phyloP scores from a whole-genome alignment of 1,140 invertebrate species.

The Adoxophyes honmai region DNA sequence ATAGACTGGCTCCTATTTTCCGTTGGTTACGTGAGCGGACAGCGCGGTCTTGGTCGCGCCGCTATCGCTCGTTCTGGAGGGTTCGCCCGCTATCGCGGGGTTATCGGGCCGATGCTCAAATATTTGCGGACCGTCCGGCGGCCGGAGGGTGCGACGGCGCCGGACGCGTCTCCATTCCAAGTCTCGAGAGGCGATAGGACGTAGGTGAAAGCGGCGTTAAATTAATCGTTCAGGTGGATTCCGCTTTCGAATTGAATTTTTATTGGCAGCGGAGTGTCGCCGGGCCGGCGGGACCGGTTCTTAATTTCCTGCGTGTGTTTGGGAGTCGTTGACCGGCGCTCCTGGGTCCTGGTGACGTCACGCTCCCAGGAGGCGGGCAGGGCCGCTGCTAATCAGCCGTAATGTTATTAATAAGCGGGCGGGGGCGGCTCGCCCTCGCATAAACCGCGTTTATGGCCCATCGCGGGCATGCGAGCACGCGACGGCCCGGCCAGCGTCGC shows the following conservation, averaged over 20 bases:
- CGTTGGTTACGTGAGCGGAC: no score
- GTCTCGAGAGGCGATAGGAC: slow-evolving; percentile 21
- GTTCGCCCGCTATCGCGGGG: background rate
- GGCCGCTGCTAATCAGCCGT: slow-evolving; percentile 41
- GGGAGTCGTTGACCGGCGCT: slow-evolving; percentile 68
- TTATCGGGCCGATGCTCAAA: slow-evolving; percentile 17
- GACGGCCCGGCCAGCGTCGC: background rate
- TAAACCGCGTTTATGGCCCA: slow-evolving; percentile 40
- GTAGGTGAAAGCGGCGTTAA: slow-evolving; percentile 58
- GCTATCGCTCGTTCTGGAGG: no score
- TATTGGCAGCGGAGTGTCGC: slow-evolving; percentile 52
- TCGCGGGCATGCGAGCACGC: slow-evolving; percentile 29
- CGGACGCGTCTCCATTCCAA: slow-evolving; percentile 13
- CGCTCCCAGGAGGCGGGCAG: slow-evolving; percentile 29
- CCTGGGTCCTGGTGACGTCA: slow-evolving; percentile 38
- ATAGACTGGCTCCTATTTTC: background rate
- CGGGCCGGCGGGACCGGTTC: slow-evolving; percentile 62
- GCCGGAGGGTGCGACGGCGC: background rate
- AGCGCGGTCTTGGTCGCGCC: no score
- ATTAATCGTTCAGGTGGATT: slow-evolving; percentile 57
- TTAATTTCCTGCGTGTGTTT: slow-evolving; percentile 64
- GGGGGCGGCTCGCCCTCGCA: slow-evolving; percentile 36
- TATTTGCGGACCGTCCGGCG: slow-evolving; percentile 16
- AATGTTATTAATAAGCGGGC: slow-evolving; percentile 51
- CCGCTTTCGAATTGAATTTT: slow-evolving; percentile 70